These are phyloP conservation scores for Aphrophora alni DNA, from an alignment of 2,888 invertebrate genomes.

Conservation along the genomic window DNA sequence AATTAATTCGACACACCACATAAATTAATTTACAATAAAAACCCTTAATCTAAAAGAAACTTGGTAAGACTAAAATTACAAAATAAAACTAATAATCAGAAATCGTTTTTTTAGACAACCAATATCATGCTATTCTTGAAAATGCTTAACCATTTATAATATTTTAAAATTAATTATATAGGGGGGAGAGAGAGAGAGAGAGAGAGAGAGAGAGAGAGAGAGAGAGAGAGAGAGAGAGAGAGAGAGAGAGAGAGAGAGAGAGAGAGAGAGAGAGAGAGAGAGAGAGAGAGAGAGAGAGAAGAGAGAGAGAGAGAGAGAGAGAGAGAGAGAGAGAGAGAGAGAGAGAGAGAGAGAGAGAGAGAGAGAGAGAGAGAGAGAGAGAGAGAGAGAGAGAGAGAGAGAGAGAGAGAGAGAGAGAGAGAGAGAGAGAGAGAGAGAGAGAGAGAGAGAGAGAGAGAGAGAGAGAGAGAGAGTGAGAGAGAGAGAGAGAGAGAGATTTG, in stretches of 20 bases:
- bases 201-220: constrained; percentile 25
- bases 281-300: constrained; percentile 26
- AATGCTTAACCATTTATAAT: no score
- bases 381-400: constrained; percentile 33
- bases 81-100: no score
- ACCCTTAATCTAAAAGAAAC: no score
- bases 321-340: constrained; percentile 35
- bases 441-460: constrained; percentile 32
- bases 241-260: constrained; percentile 25
- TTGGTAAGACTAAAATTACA: no score
- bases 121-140: no score
- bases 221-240: constrained; percentile 24
- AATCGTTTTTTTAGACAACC: no score
- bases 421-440: constrained; percentile 36
- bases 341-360: constrained; percentile 31
- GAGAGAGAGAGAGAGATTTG: constrained; percentile 34
- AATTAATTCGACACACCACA: no score
- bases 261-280: constrained; percentile 30
- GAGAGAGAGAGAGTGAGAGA: constrained; percentile 31
- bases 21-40: no score
- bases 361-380: constrained; percentile 28
- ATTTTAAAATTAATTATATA: no score
- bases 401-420: constrained; percentile 31
- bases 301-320: constrained; percentile 35
- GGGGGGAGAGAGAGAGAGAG: constrained; percentile 30